A percentile compares a stretch with the other conserved stretches of the same genome.
Evolutionary conservation across 1,140 invertebrate species (phyloP).

Genomic region (Bombus affinis): DNA sequence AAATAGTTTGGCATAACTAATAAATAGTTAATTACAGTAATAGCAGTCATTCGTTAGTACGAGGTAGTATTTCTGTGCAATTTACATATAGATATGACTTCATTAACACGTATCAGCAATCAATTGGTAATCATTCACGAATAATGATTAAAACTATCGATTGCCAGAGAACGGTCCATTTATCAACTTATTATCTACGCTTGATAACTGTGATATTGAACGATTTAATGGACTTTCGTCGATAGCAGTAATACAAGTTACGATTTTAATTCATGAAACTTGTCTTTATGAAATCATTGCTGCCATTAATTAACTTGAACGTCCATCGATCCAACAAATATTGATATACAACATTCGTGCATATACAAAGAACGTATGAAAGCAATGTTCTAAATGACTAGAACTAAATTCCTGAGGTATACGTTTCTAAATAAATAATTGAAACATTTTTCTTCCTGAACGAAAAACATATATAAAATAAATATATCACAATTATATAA

Average conservation of each 20-base stretch:
- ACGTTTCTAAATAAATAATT: too few relatives aligned
- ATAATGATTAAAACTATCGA: constrained; percentile 4
- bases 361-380: too few relatives aligned
- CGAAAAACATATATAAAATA: too few relatives aligned
- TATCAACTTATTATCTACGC: not conserved
- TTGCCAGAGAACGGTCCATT: not conserved
- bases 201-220: not conserved
- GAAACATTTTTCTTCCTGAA: too few relatives aligned
- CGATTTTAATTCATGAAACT: not conserved
- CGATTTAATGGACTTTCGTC: not conserved
- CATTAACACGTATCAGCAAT: not conserved
- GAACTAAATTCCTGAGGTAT: too few relatives aligned
- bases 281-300: not conserved
- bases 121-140: not conserved
- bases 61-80: too few relatives aligned
- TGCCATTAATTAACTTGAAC: not conserved
- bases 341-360: not conserved
- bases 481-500: too few relatives aligned
- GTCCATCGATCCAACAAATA: not conserved
- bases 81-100: not conserved
- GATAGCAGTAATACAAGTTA: not conserved
- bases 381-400: too few relatives aligned
- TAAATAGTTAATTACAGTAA: not conserved
- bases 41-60: not conserved
- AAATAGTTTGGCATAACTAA: too few relatives aligned